Evolutionary conservation across 2,113 vertebrate genomes (phyloP).

Genomic region (Misgurnus anguillicaudatus): DNA sequence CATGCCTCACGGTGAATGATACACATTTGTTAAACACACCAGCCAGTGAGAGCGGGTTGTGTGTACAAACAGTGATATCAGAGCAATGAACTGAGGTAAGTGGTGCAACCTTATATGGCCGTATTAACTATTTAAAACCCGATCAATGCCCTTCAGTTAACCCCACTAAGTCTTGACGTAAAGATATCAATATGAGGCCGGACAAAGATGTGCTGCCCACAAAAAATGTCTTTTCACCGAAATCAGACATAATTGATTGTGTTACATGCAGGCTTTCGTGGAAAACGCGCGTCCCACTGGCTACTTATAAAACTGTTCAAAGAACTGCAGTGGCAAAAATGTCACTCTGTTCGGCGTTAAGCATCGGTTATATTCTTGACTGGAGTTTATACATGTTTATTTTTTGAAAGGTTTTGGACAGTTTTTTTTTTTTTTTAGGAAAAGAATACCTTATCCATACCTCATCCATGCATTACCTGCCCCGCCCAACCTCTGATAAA

Average conservation of each 20-base stretch:
- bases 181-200: slow-evolving; percentile 49
- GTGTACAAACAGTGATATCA: slow-evolving; percentile 59
- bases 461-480: no score
- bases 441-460: no score
- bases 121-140: slow-evolving; percentile 65
- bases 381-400: no score
- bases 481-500: no score
- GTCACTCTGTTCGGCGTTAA: no score
- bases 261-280: neutral
- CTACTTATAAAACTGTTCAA: neutral
- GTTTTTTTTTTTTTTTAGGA: no score
- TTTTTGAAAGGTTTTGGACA: no score
- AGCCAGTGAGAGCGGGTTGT: slow-evolving; percentile 49
- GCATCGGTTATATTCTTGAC: no score
- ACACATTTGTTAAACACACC: slow-evolving; percentile 56
- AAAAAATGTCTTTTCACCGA: slow-evolving; percentile 6
- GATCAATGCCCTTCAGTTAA: slow-evolving; percentile 66
- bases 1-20: slow-evolving; percentile 43
- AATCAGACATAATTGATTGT: neutral
- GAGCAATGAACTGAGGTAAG: slow-evolving; percentile 56
- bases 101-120: slow-evolving; percentile 56
- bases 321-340: no score
- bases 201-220: slow-evolving; percentile 30
- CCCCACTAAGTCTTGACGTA: slow-evolving; percentile 54
- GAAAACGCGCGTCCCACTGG: no score